Evolutionary conservation across 1,140 invertebrate species (phyloP).

Genomic region (Eubasilissa regina): DNA sequence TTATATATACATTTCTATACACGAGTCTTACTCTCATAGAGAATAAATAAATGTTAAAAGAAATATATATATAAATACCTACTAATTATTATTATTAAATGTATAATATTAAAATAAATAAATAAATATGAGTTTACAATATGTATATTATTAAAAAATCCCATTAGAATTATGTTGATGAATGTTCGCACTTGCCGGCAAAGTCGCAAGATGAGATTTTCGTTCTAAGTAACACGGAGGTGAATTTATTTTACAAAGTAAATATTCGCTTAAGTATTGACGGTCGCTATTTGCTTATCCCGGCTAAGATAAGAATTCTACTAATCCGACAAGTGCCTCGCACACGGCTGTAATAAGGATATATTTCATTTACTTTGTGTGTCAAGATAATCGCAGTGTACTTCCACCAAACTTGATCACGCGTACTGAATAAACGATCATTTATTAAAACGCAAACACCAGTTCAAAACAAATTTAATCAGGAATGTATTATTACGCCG

Average conservation of each 20-base stretch:
- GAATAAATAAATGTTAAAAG: too few relatives aligned
- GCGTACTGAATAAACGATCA: slow-evolving; percentile 24
- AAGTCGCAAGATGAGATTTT: neutral
- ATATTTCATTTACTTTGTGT: slow-evolving; percentile 32
- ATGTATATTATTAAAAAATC: too few relatives aligned
- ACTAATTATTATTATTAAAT: too few relatives aligned
- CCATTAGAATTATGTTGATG: neutral
- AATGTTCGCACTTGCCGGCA: neutral
- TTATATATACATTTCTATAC: too few relatives aligned
- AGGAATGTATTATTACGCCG: neutral
- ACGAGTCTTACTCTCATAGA: too few relatives aligned
- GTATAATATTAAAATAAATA: too few relatives aligned
- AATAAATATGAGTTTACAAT: too few relatives aligned
- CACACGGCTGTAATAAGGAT: slow-evolving; percentile 5
- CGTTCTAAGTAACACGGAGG: neutral
- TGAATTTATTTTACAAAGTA: slow-evolving; percentile 17
- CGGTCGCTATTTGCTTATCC: slow-evolving; percentile 19
- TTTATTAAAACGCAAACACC: slow-evolving; percentile 24
- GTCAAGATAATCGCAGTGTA: slow-evolving; percentile 34
- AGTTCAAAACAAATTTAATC: slow-evolving; percentile 26
- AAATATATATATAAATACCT: too few relatives aligned
- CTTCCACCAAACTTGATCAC: slow-evolving; percentile 4
- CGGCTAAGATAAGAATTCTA: neutral
- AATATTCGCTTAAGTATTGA: slow-evolving; percentile 17
- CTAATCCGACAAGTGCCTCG: slow-evolving; percentile 31